phyloP scores from a whole-genome alignment of 2,113 vertebrate species.

The Hippocampus abdominalis region DNA sequence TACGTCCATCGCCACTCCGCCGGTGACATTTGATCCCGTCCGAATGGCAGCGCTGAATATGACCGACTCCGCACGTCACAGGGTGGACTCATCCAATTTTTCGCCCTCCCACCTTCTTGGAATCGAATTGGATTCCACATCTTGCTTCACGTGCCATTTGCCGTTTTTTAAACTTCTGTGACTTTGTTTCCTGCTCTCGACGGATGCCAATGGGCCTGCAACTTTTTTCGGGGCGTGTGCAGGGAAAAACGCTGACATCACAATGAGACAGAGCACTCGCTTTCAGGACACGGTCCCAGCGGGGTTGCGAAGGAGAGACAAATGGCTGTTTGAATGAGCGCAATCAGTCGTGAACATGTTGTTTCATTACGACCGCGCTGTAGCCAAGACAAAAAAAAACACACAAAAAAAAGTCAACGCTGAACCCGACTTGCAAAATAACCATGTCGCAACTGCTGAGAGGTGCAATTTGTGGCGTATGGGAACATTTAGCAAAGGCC shows the following conservation, averaged over 20 bases:
- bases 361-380: slow-evolving; percentile 20
- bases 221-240: slow-evolving; percentile 18
- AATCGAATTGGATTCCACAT: slow-evolving; percentile 25
- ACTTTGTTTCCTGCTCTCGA: slow-evolving; percentile 9
- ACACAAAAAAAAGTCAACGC: neutral
- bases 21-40: slow-evolving; percentile 46
- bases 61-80: slow-evolving; percentile 24
- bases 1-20: slow-evolving; percentile 37
- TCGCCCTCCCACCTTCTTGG: slow-evolving; percentile 25
- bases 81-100: slow-evolving; percentile 23
- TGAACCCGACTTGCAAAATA: neutral
- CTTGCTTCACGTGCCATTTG: slow-evolving; percentile 25
- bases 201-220: slow-evolving; percentile 26
- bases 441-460: neutral
- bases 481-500: neutral
- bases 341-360: slow-evolving; percentile 18
- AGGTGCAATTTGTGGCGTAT: neutral
- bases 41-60: slow-evolving; percentile 42
- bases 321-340: slow-evolving; percentile 56
- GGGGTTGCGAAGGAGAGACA: slow-evolving; percentile 48
- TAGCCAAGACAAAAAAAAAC: neutral
- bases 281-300: slow-evolving; percentile 44
- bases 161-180: neutral
- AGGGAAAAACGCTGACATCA: slow-evolving; percentile 54
- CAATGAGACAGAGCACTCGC: slow-evolving; percentile 55